A percentile compares a stretch with the other conserved stretches of the same genome.
phyloP scores from a whole-genome alignment of 2,113 vertebrate species.

The Paraplagusia blochii region DNA sequence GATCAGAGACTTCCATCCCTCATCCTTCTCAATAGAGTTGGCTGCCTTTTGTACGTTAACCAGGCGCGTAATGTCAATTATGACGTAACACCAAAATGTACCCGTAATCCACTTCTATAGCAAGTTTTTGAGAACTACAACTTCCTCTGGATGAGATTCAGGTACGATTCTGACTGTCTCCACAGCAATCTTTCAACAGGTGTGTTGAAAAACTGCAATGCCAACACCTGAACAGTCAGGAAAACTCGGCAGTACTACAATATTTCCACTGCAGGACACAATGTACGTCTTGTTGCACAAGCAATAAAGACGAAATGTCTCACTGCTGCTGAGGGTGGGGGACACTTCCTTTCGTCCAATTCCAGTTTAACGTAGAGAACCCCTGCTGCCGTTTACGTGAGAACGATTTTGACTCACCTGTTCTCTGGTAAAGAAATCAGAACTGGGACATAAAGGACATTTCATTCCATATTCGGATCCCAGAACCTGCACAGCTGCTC shows the following conservation, averaged over 20 bases:
- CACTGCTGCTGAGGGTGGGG: background rate
- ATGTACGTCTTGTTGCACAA: constrained; percentile 45
- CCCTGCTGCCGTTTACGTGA: constrained; percentile 9
- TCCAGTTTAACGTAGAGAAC: no score
- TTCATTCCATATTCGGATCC: no score
- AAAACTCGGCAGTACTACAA: constrained; percentile 54
- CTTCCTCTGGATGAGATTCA: no score
- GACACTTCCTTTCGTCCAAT: no score
- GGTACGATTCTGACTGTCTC: constrained; percentile 17
- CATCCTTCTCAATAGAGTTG: constrained; percentile 3
- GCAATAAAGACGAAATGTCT: constrained; percentile 25
- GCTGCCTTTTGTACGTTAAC: constrained; percentile 6
- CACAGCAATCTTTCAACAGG: constrained; percentile 57
- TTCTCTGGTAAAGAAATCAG: background rate
- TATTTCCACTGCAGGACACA: constrained; percentile 49
- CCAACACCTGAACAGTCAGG: constrained; percentile 57
- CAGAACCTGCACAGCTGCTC: no score
- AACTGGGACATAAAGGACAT: background rate
- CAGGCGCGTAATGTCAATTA: no score
- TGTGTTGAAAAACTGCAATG: constrained; percentile 59
- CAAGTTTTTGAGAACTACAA: no score
- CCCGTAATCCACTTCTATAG: no score
- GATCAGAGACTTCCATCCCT: background rate
- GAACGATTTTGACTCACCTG: constrained; percentile 3
- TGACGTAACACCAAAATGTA: no score